Percentiles rank a stretch among this genome's conserved stretches.
Evolutionary conservation across 1,140 invertebrate species (phyloP).

Genomic region (Linepithema humile): DNA sequence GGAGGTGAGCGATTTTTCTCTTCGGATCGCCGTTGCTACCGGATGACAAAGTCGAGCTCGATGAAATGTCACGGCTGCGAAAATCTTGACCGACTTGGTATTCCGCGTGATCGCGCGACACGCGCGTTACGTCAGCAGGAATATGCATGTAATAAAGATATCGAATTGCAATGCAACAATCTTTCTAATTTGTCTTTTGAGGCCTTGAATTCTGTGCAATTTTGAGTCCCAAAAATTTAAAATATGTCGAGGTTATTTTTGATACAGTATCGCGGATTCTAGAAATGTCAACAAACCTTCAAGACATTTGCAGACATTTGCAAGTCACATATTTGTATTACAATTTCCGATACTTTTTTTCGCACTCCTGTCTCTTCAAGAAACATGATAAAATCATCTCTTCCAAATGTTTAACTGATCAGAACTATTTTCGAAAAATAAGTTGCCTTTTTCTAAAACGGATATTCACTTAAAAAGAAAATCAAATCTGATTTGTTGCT

Average conservation of each 20-base stretch:
- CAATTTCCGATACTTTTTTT: too few species aligned
- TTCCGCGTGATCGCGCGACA: background rate
- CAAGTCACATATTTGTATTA: too few species aligned
- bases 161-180: background rate
- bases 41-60: slow-evolving; percentile 13
- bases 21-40: background rate
- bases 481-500: background rate
- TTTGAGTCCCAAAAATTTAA: background rate
- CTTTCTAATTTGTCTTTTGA: background rate
- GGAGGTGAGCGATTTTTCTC: slow-evolving; percentile 23
- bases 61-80: slow-evolving; percentile 57
- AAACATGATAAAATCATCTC: too few species aligned
- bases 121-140: slow-evolving; percentile 14
- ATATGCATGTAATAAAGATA: background rate
- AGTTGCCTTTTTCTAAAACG: background rate
- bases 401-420: background rate
- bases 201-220: background rate
- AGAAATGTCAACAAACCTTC: too few species aligned
- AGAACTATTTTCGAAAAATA: background rate
- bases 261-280: too few species aligned
- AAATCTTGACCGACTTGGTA: slow-evolving; percentile 55
- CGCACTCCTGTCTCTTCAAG: too few species aligned
- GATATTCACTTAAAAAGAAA: background rate
- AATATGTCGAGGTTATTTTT: background rate
- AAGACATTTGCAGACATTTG: too few species aligned